Percentiles rank a stretch among this genome's conserved stretches.
Conservation (phyloP, 2,113 vertebrate species). For the Todiramphus chloris region DNA sequence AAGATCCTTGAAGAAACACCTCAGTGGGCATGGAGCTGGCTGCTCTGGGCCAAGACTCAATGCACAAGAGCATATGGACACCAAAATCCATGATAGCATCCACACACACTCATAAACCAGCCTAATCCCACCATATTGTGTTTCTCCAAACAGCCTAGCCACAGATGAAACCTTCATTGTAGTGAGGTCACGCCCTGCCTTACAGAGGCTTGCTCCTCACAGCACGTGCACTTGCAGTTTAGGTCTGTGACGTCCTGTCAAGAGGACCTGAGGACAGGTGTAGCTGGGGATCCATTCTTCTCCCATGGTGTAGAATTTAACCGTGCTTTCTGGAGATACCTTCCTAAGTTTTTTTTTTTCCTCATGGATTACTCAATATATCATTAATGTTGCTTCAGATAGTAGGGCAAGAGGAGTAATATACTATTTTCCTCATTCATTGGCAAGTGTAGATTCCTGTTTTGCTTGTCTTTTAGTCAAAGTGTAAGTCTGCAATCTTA, state of each 20-base stretch:
- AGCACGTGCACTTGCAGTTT: fast-evolving
- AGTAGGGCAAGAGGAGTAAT: not conserved
- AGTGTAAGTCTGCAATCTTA: not conserved
- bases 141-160: not conserved
- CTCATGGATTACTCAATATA: not conserved
- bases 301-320: not conserved
- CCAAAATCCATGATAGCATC: fast-evolving
- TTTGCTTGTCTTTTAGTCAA: slow-evolving; percentile 9
- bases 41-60: not conserved
- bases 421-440: not conserved
- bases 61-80: fast-evolving
- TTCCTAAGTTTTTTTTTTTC: not conserved
- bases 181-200: fast-evolving
- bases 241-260: not conserved
- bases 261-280: not conserved
- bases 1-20: not conserved
- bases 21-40: not conserved
- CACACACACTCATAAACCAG: not conserved
- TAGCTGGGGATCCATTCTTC: not conserved
- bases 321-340: not conserved
- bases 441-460: not conserved
- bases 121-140: not conserved
- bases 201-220: fast-evolving
- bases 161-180: not conserved
- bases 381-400: not conserved